Percentiles rank a stretch among this genome's conserved stretches.
phyloP scores from a whole-genome alignment of 2,113 vertebrate species.

The Genyomyrus donnyi region DNA sequence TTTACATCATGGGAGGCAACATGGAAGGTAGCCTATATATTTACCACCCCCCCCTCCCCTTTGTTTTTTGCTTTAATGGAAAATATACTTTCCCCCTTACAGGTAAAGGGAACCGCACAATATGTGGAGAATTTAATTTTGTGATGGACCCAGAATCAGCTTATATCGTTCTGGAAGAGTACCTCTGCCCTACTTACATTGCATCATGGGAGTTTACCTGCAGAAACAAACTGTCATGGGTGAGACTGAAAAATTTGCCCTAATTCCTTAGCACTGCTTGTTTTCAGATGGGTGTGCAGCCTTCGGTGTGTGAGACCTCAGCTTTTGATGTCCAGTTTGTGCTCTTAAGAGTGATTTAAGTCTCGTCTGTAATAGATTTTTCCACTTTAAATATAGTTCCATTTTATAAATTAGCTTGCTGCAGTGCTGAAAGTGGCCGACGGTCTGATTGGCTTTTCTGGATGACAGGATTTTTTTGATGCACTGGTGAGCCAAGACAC shows the following conservation, averaged over 20 bases:
- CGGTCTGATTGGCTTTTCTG: neutral
- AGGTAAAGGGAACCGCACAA: slow-evolving; percentile 62
- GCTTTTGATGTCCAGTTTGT: neutral
- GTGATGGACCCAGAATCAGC: slow-evolving; percentile 61
- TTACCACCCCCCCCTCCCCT: neutral
- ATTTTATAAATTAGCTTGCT: neutral
- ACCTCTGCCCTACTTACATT: slow-evolving; percentile 53
- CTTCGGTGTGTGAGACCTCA: neutral
- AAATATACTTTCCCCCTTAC: slow-evolving; percentile 16
- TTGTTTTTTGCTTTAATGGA: neutral
- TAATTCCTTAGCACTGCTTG: neutral
- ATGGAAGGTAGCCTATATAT: slow-evolving; percentile 55
- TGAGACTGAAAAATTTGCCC: slow-evolving; percentile 33
- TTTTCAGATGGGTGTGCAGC: neutral
- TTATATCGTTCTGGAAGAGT: slow-evolving; percentile 62
- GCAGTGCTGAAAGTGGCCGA: neutral
- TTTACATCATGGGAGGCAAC: slow-evolving; percentile 69
- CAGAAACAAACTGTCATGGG: slow-evolving; percentile 58
- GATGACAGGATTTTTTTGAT: slow-evolving; percentile 59
- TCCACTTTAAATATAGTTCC: neutral
- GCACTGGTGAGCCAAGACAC: slow-evolving; percentile 50
- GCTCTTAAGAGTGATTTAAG: neutral
- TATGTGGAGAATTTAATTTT: slow-evolving; percentile 68
- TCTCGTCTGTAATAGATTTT: neutral
- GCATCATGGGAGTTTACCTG: slow-evolving; percentile 60